Base-by-base conservation (phyloP, 1,140 invertebrate species). In the Caenorhabditis briggsae region DNA sequence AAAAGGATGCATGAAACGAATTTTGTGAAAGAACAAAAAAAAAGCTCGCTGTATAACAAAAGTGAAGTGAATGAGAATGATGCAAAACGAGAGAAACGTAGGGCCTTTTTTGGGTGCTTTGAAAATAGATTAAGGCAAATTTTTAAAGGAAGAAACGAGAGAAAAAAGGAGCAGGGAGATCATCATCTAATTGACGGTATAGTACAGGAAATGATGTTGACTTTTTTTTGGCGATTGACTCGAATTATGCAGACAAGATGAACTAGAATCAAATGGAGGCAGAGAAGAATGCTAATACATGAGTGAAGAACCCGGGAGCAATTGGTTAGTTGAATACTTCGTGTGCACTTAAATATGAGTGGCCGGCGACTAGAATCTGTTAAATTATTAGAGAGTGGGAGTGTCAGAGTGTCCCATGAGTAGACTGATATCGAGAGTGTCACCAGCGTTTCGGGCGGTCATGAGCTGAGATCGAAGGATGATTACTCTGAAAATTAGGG, bases 281-380 rank as follows among this genome's bases (percentile, higher is more conserved):
- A 50, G 11, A 33, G 33, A 33, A 33, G 33, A 78, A 53, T 50
- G 41, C 12, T 46, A 78, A 50, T 78, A 78, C 43, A 78, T 78
- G 70, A 78, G 70, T 78, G 23, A 33, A 33, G n/a, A 53, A 78
- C 70, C 70, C 70, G 70, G 70, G 70, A 70, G n/a, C 43, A 5
- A 58, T n/a, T 20, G n/a, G 70, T 78, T 50, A 53, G 70, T 78
- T 23, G n/a, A 78, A 78, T 78, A 78, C 46, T 33, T 33, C 33
- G 33, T 33, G 33, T 33, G 33, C 33, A 33, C 33, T 33, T 33
- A 33, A 33, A 33, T 33, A 33, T 33, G 33, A 33, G 33, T 33
- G 33, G 33, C 33, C 33, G 33, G 3, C 3, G 33, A 33, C 33
- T 61, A 25, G 23, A 23, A 25, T 33, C 25, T 25, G n/a, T 25